phyloP scores from a whole-genome alignment of 2,888 invertebrate species.

The Limenitis camilla region DNA sequence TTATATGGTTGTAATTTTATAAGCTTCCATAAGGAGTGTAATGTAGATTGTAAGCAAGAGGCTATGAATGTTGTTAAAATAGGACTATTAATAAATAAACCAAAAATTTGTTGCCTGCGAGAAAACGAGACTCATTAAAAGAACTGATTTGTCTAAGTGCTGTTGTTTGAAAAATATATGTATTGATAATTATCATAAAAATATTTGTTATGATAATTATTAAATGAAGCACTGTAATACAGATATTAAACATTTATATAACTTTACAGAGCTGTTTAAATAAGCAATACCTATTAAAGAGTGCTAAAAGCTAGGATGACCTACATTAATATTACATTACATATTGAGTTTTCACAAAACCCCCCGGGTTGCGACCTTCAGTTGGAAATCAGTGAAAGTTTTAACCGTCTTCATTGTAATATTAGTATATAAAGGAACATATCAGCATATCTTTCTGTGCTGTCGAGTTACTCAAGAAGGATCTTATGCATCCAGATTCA shows the following conservation, averaged over 20 bases:
- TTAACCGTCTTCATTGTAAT: too few relatives aligned
- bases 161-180: conserved; percentile 5
- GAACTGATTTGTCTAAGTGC: conserved; percentile 21
- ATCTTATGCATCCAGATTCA: background rate
- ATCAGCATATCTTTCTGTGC: too few relatives aligned
- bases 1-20: conserved; percentile 16
- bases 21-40: conserved; percentile 17
- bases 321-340: background rate
- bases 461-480: too few relatives aligned
- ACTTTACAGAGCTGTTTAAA: background rate
- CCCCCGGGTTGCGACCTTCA: too few relatives aligned
- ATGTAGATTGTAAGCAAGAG: conserved; percentile 36
- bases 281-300: background rate
- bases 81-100: conserved; percentile 24
- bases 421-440: too few relatives aligned
- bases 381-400: too few relatives aligned
- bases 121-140: conserved; percentile 7
- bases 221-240: background rate
- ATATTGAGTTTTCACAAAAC: too few relatives aligned
- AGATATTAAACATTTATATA: background rate
- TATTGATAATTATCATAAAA: conserved; percentile 11
- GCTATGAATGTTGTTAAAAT: conserved; percentile 36
- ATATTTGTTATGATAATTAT: conserved; percentile 4
- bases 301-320: conserved; percentile 5
- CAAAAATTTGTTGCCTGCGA: conserved; percentile 25